phyloP scores from a whole-genome alignment of 2,888 invertebrate genomes.

The Buathra laborator region DNA sequence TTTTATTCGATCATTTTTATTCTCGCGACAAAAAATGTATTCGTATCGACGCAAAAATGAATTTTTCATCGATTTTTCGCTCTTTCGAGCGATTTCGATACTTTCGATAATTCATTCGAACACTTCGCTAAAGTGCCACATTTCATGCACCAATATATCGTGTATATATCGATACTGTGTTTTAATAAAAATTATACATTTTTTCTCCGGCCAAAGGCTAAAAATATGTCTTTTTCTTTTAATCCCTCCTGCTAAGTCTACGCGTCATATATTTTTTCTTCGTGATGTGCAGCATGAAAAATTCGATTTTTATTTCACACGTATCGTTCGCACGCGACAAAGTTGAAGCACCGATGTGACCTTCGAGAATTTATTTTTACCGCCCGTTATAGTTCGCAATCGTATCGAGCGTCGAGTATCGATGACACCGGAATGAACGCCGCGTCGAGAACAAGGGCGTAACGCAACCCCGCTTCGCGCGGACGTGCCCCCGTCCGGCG shows the following conservation, averaged over 20 bases:
- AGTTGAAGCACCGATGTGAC: slow-evolving; percentile 2
- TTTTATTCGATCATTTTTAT: too few relatives aligned
- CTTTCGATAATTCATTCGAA: not conserved
- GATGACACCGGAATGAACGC: slow-evolving; percentile 67
- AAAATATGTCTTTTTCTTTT: not conserved
- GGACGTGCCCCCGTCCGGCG: not conserved
- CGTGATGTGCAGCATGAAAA: not conserved
- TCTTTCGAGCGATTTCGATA: not conserved
- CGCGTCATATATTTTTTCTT: too few relatives aligned
- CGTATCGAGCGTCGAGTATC: slow-evolving; percentile 66
- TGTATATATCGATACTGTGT: not conserved
- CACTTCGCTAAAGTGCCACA: slow-evolving; percentile 4
- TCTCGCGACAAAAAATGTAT: too few relatives aligned
- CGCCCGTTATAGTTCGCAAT: slow-evolving; percentile 17
- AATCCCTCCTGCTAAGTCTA: too few relatives aligned
- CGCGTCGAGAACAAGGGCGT: slow-evolving; percentile 38
- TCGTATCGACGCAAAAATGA: too few relatives aligned
- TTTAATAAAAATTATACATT: not conserved
- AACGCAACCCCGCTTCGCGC: slow-evolving; percentile 54
- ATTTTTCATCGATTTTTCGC: not conserved
- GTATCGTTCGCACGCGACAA: not conserved
- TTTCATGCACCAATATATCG: not conserved
- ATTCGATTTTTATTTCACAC: not conserved
- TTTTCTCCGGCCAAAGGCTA: not conserved
- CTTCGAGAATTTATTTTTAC: not conserved